Evolutionary conservation across 2,888 invertebrate genomes (phyloP).

Genomic region (Sturmia bella): DNA sequence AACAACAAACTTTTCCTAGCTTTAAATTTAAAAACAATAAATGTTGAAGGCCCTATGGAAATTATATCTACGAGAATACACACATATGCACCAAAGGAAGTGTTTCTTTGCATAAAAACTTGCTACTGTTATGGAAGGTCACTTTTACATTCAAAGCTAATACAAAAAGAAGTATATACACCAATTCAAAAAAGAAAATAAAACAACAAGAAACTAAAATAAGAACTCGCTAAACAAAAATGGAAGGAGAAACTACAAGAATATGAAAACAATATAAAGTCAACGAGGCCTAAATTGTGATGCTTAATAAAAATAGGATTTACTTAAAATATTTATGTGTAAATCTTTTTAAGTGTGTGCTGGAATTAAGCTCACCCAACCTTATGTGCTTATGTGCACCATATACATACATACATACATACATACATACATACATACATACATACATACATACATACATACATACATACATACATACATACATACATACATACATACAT

Average conservation of each 20-base stretch:
- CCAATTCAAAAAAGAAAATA: neutral
- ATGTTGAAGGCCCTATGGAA: too few relatives aligned
- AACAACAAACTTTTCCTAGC: too few relatives aligned
- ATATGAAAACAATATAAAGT: constrained; percentile 64
- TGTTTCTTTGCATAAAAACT: constrained; percentile 27
- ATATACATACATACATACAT: constrained; percentile 1
- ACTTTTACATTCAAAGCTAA: constrained; percentile 58
- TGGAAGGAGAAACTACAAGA: constrained; percentile 11
- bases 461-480: constrained; percentile 1
- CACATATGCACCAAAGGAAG: constrained; percentile 50
- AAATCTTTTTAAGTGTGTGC: constrained; percentile 42
- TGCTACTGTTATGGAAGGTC: constrained; percentile 41
- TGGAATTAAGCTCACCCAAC: constrained; percentile 28
- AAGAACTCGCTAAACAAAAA: neutral
- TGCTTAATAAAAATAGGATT: constrained; percentile 69
- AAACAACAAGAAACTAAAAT: neutral
- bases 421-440: neutral
- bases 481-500: neutral
- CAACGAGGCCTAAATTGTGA: constrained; percentile 69
- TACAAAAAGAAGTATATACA: constrained; percentile 63
- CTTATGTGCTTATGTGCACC: neutral
- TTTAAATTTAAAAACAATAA: too few relatives aligned
- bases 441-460: constrained; percentile 2
- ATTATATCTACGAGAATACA: neutral
- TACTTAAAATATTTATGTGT: constrained; percentile 48